Evolutionary conservation across 2,797 vertebrate genomes (phyloP).

Genomic region (Antrozous pallidus): DNA sequence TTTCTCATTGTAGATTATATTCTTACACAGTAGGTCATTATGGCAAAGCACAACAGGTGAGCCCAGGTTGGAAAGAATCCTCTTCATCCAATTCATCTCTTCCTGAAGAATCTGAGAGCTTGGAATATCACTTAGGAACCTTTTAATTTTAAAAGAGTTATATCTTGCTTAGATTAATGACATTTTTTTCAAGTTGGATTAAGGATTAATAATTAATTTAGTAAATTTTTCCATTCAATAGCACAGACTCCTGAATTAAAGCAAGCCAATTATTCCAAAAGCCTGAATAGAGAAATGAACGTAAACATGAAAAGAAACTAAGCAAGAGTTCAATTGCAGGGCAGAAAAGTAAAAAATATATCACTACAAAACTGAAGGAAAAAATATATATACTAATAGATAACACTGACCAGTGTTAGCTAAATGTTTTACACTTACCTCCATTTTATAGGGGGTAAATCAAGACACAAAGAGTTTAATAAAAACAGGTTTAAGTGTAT

Average conservation of each 20-base stretch:
- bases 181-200: constrained; percentile 13
- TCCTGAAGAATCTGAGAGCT: constrained; percentile 88
- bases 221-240: not conserved
- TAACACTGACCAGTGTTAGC: not conserved
- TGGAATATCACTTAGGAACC: constrained; percentile 91
- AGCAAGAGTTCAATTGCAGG: not conserved
- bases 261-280: constrained; percentile 30
- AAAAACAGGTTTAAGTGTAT: not conserved
- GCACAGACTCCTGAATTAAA: constrained; percentile 20
- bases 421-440: not conserved
- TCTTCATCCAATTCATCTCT: constrained; percentile 96
- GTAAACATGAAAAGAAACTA: not conserved
- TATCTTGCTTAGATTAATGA: constrained; percentile 10
- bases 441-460: not conserved
- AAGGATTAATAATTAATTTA: constrained; percentile 40
- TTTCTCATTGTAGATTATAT: constrained; percentile 96
- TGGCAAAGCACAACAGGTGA: constrained; percentile 99
- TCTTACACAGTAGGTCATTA: constrained; percentile 99
- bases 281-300: not conserved
- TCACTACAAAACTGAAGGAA: not conserved
- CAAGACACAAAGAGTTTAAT: not conserved
- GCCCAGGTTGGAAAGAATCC: constrained; percentile 91
- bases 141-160: constrained; percentile 69
- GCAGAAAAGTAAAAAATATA: not conserved
- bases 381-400: not conserved